Evolutionary conservation across 2,113 vertebrate genomes (phyloP), one percentile per base, ranked within the genome.

Genomic region (Malurus melanocephalus): DNA sequence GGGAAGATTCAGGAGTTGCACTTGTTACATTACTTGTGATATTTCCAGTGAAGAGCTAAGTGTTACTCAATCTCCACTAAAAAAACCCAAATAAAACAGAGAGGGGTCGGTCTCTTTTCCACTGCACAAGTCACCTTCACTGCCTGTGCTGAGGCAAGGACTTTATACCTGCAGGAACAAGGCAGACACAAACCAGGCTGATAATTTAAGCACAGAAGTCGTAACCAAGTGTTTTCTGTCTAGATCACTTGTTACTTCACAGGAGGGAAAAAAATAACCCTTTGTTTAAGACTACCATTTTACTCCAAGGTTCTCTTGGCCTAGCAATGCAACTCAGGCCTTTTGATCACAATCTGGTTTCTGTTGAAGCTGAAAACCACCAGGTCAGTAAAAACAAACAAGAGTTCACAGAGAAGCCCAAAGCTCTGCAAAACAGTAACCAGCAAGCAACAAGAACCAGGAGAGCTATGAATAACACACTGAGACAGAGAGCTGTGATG

Each of bases 371-470:
- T 61, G 57, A 78, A 87, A 88, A 73, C 51, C 56, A 67, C 28
- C 74, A 87, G 51, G 55, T 87, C 66, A 89, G n/a, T 60, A 33
- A 93, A 91, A 92, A 84, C 77, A 91, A 93, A 85, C 43, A 73
- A 32, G 9, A 26, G 55, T 20, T 76, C 64, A 80, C 0, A 43
- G 48, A 72, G 33, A 82, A 86, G 20, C 49, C 49, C 45, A 71
- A 24, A 88, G 73, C 32, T 78, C 83, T 88, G 61, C 73, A 84
- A 80, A 86, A 78, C 61, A 88, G 77, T 67, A 88, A 90, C 66
- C 30, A 74, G 11, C 0, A 0, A 76, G 13, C 9, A 45, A n/a
- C 24, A 51, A 66, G 72, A 67, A 67, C 60, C 49, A 52, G 40
- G 24, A 64, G 42, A 66, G n/a, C 30, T 57, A 35, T 19, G 13